Percentiles rank a stretch among this genome's conserved stretches.
Conservation (phyloP, 2,113 vertebrate species). For the Neolamprologus hecqui region DNA sequence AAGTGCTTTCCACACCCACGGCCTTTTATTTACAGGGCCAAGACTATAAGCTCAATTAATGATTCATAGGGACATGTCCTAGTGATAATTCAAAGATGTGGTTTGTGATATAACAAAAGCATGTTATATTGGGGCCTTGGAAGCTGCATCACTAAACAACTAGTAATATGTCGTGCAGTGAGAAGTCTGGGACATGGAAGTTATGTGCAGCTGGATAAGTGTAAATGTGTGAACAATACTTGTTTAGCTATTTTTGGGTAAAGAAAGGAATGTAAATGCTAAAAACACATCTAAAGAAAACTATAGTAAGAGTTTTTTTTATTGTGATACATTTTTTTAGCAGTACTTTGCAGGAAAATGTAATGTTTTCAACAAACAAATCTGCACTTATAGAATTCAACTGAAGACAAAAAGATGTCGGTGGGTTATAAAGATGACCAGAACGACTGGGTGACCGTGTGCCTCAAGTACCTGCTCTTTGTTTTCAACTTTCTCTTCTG, state of each 20-base stretch:
- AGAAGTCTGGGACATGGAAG: not conserved
- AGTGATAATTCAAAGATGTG: constrained; percentile 17
- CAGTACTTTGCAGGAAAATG: not conserved
- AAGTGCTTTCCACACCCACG: constrained; percentile 1
- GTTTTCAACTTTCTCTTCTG: constrained; percentile 86
- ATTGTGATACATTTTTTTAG: not conserved
- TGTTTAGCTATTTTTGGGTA: not conserved
- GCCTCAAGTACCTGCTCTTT: constrained; percentile 83
- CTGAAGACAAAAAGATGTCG: constrained; percentile 59
- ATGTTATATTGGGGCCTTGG: not conserved
- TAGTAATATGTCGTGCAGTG: not conserved
- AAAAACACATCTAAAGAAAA: not conserved
- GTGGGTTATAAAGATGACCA: constrained; percentile 70
- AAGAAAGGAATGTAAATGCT: not conserved
- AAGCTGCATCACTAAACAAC: not conserved
- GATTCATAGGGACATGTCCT: not conserved
- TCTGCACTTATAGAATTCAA: constrained; percentile 3
- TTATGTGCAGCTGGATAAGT: not conserved
- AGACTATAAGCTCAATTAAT: not conserved
- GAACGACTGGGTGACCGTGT: constrained; percentile 75
- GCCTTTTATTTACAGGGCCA: constrained; percentile 38
- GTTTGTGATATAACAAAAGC: not conserved
- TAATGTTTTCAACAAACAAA: not conserved
- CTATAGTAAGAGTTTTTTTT: not conserved
- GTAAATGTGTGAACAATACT: not conserved